These are phyloP conservation scores for Dendrolimus punctatus DNA, from an alignment of 1,140 invertebrate genomes.

Conservation along the genomic window DNA sequence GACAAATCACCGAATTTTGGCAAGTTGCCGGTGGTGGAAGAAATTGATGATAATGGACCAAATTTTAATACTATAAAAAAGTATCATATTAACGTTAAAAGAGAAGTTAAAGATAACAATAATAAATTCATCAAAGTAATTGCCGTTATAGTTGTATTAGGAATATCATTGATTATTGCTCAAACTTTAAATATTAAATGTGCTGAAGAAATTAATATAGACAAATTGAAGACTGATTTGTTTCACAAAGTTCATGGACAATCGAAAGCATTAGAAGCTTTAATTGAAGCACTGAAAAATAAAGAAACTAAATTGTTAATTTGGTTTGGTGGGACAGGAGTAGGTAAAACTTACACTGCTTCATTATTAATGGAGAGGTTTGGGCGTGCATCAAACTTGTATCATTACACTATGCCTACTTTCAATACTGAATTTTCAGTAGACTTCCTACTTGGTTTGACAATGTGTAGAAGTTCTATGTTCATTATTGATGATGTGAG, in stretches of 20 bases:
- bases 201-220: slow-evolving; percentile 29
- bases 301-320: slow-evolving; percentile 40
- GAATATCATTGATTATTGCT: slow-evolving; percentile 28
- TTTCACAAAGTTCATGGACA: slow-evolving; percentile 49
- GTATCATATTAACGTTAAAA: slow-evolving; percentile 21
- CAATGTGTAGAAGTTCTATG: slow-evolving; percentile 37
- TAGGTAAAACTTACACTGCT: slow-evolving; percentile 52
- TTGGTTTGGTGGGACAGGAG: slow-evolving; percentile 57
- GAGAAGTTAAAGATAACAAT: slow-evolving; percentile 7
- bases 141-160: slow-evolving; percentile 5
- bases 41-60: too few species aligned
- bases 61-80: slow-evolving; percentile 15
- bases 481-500: slow-evolving; percentile 52
- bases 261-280: slow-evolving; percentile 24
- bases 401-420: slow-evolving; percentile 49
- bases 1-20: too few species aligned
- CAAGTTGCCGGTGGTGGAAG: too few species aligned
- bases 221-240: slow-evolving; percentile 25
- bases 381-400: slow-evolving; percentile 40
- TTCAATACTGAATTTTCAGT: slow-evolving; percentile 33
- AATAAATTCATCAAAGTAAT: slow-evolving; percentile 4
- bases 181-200: slow-evolving; percentile 38
- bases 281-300: slow-evolving; percentile 31
- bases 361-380: slow-evolving; percentile 39
- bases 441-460: slow-evolving; percentile 40